These are phyloP conservation scores for Cavia aperea DNA, from an alignment of 2,113 vertebrate species.

Conservation along the genomic window DNA sequence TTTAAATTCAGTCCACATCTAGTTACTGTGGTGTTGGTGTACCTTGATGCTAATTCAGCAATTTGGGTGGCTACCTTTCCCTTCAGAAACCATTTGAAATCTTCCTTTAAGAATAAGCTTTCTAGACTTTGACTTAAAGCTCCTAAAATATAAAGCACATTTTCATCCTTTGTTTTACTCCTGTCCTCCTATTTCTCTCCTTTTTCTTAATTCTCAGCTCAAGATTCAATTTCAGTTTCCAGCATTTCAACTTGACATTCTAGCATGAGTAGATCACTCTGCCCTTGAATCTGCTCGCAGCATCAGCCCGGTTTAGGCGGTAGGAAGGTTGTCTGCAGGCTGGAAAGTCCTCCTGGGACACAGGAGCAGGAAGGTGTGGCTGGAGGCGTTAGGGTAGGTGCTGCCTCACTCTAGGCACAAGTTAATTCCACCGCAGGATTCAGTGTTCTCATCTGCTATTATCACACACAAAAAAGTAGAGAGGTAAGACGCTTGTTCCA, in stretches of 20 bases:
- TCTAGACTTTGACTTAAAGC: background rate
- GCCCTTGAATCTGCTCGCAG: background rate
- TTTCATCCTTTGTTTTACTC: background rate
- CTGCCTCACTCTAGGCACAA: fast-evolving
- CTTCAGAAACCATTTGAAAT: background rate
- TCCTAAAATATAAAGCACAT: background rate
- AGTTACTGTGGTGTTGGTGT: background rate
- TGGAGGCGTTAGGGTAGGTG: too few species aligned
- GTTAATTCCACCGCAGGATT: background rate
- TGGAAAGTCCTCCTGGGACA: background rate
- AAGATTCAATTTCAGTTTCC: background rate
- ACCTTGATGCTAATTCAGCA: background rate
- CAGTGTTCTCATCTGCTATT: background rate
- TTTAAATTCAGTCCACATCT: background rate
- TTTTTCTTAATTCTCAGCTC: background rate
- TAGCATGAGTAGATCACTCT: background rate
- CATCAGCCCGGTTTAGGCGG: fast-evolving
- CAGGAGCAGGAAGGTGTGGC: background rate
- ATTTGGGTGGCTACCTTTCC: background rate
- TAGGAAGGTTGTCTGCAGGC: background rate
- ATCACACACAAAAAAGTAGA: background rate
- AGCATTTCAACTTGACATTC: background rate
- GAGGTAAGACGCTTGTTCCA: background rate
- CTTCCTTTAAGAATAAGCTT: background rate
- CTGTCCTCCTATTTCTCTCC: background rate